Conservation (phyloP, 2,888 invertebrate species). For the Gymnosoma rotundatum region DNA sequence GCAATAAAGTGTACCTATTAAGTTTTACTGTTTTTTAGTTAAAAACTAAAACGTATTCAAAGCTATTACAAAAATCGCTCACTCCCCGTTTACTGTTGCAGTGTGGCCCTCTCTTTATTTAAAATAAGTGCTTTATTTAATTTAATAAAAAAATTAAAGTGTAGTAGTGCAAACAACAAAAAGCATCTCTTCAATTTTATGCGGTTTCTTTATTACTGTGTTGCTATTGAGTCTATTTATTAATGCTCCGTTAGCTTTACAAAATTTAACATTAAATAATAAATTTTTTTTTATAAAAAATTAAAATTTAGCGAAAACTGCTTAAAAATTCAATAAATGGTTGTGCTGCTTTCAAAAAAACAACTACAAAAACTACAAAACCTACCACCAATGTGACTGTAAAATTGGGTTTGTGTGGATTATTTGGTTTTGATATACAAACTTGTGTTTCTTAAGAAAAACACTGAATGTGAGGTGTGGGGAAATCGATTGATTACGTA, state of each 20-base stretch:
- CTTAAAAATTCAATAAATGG: too few relatives aligned
- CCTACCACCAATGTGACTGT: too few relatives aligned
- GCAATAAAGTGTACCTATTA: too few relatives aligned
- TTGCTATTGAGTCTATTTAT: slow-evolving; percentile 3
- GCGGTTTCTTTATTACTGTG: slow-evolving; percentile 51
- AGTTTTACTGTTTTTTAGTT: too few relatives aligned
- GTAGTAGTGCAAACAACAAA: slow-evolving; percentile 19
- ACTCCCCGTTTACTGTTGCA: too few relatives aligned
- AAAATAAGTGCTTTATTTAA: background rate
- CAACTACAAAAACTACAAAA: too few relatives aligned
- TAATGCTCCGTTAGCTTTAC: slow-evolving; percentile 1
- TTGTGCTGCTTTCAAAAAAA: too few relatives aligned
- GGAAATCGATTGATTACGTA: slow-evolving; percentile 74
- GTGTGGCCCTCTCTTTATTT: background rate
- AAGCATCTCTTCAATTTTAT: slow-evolving; percentile 11
- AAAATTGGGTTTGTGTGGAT: slow-evolving; percentile 37
- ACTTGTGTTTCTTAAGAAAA: slow-evolving; percentile 3
- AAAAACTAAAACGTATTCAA: too few relatives aligned
- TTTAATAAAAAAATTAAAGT: slow-evolving; percentile 27
- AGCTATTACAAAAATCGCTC: too few relatives aligned
- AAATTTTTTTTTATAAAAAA: background rate
- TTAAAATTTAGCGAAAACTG: too few relatives aligned
- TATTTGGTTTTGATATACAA: slow-evolving; percentile 49
- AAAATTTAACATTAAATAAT: background rate
- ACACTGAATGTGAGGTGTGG: slow-evolving; percentile 70